These are phyloP conservation scores for Symphodus melops DNA, from an alignment of 2,113 vertebrate species.

Conservation along the genomic window DNA sequence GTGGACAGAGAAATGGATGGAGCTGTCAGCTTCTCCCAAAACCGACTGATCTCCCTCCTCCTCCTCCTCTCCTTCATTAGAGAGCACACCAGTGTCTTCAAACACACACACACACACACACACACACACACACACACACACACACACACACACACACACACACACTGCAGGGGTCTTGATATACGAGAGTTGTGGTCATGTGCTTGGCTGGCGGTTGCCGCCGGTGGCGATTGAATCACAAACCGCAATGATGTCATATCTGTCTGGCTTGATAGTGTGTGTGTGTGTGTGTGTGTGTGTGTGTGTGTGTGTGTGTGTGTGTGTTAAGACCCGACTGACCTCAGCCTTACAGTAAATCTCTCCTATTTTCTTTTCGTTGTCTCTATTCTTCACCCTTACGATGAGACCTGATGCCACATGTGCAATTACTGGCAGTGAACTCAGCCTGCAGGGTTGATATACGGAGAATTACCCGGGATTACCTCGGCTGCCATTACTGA, in stretches of 20 bases:
- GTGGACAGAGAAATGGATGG: slow-evolving; percentile 9
- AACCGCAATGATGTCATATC: slow-evolving; percentile 71
- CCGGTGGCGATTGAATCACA: slow-evolving; percentile 59
- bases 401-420: slow-evolving; percentile 59
- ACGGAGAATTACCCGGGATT: slow-evolving; percentile 56
- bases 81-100: neutral
- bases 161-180: slow-evolving; percentile 55
- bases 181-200: slow-evolving; percentile 53
- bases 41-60: slow-evolving; percentile 7
- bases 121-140: slow-evolving; percentile 22
- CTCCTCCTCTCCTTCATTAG: slow-evolving; percentile 17
- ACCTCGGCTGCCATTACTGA: slow-evolving; percentile 36
- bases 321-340: slow-evolving; percentile 47
- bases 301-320: slow-evolving; percentile 17
- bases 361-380: slow-evolving; percentile 41
- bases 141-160: slow-evolving; percentile 26
- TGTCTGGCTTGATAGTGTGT: slow-evolving; percentile 60
- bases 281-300: slow-evolving; percentile 23
- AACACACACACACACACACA: slow-evolving; percentile 26
- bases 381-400: slow-evolving; percentile 39
- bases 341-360: slow-evolving; percentile 64
- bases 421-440: slow-evolving; percentile 48
- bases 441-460: slow-evolving; percentile 33
- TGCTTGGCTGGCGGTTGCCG: slow-evolving; percentile 41
- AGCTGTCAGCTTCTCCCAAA: slow-evolving; percentile 33